Base-by-base conservation (phyloP, 64 coral and sea anemone species). In the Dendronephthya gigantea region DNA sequence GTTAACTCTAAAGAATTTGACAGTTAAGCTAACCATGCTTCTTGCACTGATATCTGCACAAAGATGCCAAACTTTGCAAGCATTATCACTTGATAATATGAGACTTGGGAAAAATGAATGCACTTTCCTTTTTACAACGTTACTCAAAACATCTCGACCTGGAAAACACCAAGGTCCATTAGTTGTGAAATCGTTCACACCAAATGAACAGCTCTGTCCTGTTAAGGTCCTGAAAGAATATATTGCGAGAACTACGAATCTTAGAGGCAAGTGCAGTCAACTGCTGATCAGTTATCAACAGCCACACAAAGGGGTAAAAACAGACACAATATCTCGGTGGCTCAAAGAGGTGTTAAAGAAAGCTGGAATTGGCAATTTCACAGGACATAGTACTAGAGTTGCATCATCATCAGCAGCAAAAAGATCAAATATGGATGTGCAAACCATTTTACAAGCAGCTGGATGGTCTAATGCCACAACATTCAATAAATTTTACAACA, bases 1-100 rank as follows among this genome's bases (percentile, higher is more conserved):
- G 8, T 32, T 62, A 19, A 52, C 29, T 9, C 47, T 36, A 23
- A 22, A 62, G n/a, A 4, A n/a, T 2, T 65, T 62, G 17, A 52
- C 50, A 23, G 2, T 85, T 3, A 90, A 90, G 47, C 12, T 34
- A 5, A 49, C 28, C 0, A 86, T 86, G 69, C 37, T 40, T 4
- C 17, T 90, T 34, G 84, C 84, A 2, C 48, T 86, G 5, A 34
- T 68, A 7, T 90, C 89, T 19, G 83, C 83, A 36, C 84, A 86
- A 35, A 74, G 89, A 86, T 90, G 89, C 83, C 89, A 86, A 59
- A 86, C 84, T 29, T 52, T 90, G n/a, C 82, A 90, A 76, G 84
- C 84, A n/a, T 62, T 86, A 19, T 14, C 62, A 32, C 49, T 68
- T 35, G 49, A 68, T 13, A 65, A 83, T 8, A 90, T 90, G 89